Evolutionary conservation across 2,113 vertebrate species (phyloP).

Genomic region (Spheniscus mendiculus): DNA sequence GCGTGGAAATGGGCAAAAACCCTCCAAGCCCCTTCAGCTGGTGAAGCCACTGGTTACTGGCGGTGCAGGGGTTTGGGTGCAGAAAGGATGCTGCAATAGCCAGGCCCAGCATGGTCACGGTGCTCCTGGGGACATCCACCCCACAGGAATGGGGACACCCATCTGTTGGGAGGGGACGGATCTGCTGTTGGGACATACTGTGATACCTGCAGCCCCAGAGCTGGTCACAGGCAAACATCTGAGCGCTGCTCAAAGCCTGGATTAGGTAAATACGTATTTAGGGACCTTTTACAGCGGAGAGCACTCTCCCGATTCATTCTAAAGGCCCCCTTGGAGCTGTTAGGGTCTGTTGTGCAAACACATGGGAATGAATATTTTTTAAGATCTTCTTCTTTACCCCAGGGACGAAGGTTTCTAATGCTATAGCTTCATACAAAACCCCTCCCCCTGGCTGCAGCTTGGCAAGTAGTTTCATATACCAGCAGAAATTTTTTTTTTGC

Average conservation of each 20-base stretch:
- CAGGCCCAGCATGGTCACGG: not conserved
- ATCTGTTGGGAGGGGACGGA: not conserved
- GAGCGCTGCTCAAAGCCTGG: conserved; percentile 28
- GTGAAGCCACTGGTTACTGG: not conserved
- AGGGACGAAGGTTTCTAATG: conserved; percentile 38
- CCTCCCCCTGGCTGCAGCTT: not conserved
- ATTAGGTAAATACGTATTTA: conserved; percentile 64
- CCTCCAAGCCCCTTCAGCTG: not conserved
- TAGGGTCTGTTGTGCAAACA: conserved; percentile 67
- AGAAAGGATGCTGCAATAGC: not conserved
- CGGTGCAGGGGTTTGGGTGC: not conserved
- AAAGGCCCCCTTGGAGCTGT: conserved; percentile 59
- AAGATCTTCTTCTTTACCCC: conserved; percentile 39
- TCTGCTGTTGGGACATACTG: accelerated
- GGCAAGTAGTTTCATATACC: conserved; percentile 31
- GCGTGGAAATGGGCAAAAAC: not conserved
- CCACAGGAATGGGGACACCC: too few species aligned
- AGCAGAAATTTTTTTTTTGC: not conserved
- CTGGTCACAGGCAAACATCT: not conserved
- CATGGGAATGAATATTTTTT: not conserved
- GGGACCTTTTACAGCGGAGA: conserved; percentile 71
- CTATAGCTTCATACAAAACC: not conserved
- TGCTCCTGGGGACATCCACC: not conserved
- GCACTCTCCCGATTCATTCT: conserved; percentile 62
- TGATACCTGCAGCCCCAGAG: not conserved